Evolutionary conservation across 2,113 vertebrate genomes (phyloP), one percentile per base, ranked within the genome.

Genomic region (Ciconia boyciana): DNA sequence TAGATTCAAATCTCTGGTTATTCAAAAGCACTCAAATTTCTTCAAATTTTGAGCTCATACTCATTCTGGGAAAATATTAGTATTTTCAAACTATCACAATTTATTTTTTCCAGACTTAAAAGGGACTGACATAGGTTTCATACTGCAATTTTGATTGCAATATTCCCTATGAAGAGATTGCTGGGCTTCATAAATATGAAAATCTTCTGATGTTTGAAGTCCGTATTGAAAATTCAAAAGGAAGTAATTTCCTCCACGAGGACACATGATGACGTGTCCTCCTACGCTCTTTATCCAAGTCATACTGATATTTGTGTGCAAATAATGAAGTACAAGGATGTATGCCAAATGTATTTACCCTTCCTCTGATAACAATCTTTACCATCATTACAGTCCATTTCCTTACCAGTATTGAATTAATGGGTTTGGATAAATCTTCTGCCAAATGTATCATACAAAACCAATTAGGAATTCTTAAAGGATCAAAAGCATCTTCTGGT

Each of bases 341-440:
- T 92, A 94, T 93, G 97, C 96, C 96, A 97, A 97, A 89, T 91
- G 89, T 97, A 95, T 97, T 97, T 95, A 96, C 71, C 68, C 91
- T 46, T 97, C 92, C 78, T 74, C 93, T 94, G 91, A 96, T 89
- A 97, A 93, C 95, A 95, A 86, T 89, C 91, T 92, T 95, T 93
- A 92, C 91, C 90, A 97, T 95, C 93, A 94, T 95, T 96, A 94
- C 44, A 93, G 81, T 95, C 97, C 95, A 97, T 97, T 97, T 97
- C 97, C 95, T 96, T 96, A 97, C 89, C 76, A 96, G 84, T 89
- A 96, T 91, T 94, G 83, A 96, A 97, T 96, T 97, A 96, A 97
- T 97, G 97, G 61, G 44, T 94, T 96, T 95, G 95, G 94, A 95
- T 93, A 97, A 94, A 91, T 93, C 94, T 96, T 96, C 95, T 97